These are phyloP conservation scores for Eristalis tenax DNA, from an alignment of 2,888 invertebrate genomes.

Conservation along the genomic window DNA sequence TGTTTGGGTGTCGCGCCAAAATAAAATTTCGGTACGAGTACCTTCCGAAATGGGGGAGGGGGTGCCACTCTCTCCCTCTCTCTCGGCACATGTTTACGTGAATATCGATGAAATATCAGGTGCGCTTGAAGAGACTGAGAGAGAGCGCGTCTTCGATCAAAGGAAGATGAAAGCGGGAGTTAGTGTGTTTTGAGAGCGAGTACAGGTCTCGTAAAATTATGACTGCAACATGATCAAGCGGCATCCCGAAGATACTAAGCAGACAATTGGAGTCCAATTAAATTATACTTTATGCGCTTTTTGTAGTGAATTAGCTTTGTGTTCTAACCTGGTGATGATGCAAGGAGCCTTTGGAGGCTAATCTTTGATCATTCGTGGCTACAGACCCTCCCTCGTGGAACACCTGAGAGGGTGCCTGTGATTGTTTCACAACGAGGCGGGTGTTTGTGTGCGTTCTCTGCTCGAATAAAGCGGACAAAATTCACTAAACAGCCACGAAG, in stretches of 20 bases:
- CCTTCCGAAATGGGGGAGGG: constrained; percentile 4
- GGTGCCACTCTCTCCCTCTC: background rate
- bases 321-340: background rate
- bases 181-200: background rate
- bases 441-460: background rate
- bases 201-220: constrained; percentile 31
- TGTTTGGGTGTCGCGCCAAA: constrained; percentile 68
- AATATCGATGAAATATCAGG: constrained; percentile 56
- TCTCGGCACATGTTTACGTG: constrained; percentile 31
- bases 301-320: background rate
- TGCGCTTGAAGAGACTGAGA: constrained; percentile 39
- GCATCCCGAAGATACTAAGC: constrained; percentile 21
- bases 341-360: background rate
- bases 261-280: constrained; percentile 30
- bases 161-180: constrained; percentile 51
- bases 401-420: background rate
- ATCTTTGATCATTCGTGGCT: background rate
- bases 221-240: constrained; percentile 22
- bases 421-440: background rate
- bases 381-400: background rate
- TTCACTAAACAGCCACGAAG: background rate
- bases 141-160: constrained; percentile 49
- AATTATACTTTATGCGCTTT: constrained; percentile 25
- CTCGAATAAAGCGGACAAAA: background rate
- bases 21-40: constrained; percentile 33